Evolutionary conservation across 2,113 vertebrate species (phyloP).

Genomic region (Antennarius striatus): DNA sequence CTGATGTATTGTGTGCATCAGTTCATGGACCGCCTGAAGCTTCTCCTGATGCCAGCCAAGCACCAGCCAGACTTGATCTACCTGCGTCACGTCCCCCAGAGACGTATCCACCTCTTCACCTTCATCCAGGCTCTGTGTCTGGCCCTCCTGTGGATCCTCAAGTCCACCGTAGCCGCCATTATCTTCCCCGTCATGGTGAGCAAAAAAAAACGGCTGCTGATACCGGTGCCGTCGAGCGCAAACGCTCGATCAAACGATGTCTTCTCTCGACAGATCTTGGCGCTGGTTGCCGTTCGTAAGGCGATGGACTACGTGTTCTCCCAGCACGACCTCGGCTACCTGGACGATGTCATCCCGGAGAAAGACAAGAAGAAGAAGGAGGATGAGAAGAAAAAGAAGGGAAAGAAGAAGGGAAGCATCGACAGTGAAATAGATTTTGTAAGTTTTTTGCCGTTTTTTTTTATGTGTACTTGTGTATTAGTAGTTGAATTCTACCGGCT

Average conservation of each 20-base stretch:
- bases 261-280: constrained; percentile 84
- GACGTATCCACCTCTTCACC: constrained; percentile 95
- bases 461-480: not conserved
- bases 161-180: constrained; percentile 97
- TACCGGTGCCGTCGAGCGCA: not conserved
- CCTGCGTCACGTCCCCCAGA: constrained; percentile 93
- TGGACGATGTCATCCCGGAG: constrained; percentile 98
- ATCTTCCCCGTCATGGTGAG: constrained; percentile 97
- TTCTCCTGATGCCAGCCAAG: constrained; percentile 97
- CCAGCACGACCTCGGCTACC: constrained; percentile 95
- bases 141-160: constrained; percentile 95
- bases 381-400: constrained; percentile 95
- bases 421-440: constrained; percentile 96
- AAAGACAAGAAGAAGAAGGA: constrained; percentile 99
- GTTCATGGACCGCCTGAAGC: constrained; percentile 98
- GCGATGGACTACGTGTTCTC: constrained; percentile 98
- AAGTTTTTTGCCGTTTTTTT: constrained; percentile 60
- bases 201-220: not conserved
- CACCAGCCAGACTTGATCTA: constrained; percentile 99
- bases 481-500: not conserved
- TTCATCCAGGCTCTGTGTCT: constrained; percentile 94
- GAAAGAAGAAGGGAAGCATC: constrained; percentile 95
- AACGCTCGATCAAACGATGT: not conserved
- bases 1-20: constrained; percentile 48
- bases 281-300: constrained; percentile 93